Conservation (phyloP, 2,113 vertebrate species). For the Cryptoleucopteryx plumbea region DNA sequence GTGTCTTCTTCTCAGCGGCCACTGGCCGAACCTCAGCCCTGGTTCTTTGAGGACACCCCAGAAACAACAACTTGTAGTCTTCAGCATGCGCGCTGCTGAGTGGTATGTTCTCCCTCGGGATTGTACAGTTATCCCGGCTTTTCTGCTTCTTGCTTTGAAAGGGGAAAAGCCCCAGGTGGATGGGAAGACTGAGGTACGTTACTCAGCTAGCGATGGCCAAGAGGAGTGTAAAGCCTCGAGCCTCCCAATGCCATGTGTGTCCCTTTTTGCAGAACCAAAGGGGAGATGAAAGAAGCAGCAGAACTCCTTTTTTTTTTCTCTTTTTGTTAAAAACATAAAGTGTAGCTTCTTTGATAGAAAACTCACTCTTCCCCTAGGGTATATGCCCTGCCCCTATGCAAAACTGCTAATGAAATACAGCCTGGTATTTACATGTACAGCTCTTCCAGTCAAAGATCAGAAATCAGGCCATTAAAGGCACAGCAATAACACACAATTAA, state of each 20-base stretch:
- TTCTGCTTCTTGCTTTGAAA: not conserved
- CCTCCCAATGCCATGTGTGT: too few relatives aligned
- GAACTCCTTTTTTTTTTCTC: not conserved
- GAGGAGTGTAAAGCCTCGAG: not conserved
- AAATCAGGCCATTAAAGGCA: not conserved
- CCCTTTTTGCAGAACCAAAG: not conserved
- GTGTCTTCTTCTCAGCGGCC: too few relatives aligned
- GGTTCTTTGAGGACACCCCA: too few relatives aligned
- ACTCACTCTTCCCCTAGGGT: not conserved
- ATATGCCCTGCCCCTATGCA: not conserved
- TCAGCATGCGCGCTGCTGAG: too few relatives aligned
- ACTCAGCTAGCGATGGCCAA: fast-evolving
- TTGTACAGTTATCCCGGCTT: fast-evolving
- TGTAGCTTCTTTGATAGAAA: not conserved
- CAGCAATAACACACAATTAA: not conserved
- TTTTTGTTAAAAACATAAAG: not conserved
- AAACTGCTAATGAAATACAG: not conserved
- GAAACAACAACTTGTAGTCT: too few relatives aligned
- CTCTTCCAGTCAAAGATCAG: not conserved
- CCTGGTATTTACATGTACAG: not conserved
- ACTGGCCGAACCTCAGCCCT: too few relatives aligned
- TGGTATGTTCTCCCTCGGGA: too few relatives aligned
- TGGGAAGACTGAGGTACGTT: fast-evolving
- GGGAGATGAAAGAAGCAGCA: not conserved
- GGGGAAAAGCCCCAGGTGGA: fast-evolving